Evolutionary conservation across 2,888 invertebrate species (phyloP), one percentile per base, ranked within the genome.

Genomic region (Dicranocentrus wangi): DNA sequence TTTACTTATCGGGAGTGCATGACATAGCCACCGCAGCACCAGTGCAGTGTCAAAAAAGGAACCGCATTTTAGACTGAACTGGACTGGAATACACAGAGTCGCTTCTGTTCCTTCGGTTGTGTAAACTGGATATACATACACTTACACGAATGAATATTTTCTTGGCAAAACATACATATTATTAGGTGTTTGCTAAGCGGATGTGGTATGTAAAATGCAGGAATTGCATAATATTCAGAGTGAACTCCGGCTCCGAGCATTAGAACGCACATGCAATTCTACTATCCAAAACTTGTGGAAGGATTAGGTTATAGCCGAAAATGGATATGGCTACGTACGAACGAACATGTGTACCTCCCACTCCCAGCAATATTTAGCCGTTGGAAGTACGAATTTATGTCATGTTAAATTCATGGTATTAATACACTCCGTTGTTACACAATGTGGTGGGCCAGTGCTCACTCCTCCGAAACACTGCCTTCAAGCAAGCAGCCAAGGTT

Each of bases 321-420:
- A 39, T 10, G 47, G 3, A 47, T 47, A 47, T n/a, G n/a, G 5
- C 3, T 47, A n/a, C 47, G 2, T 47, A n/a, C 7, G 47, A 39
- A 39, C 39, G 39, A 39, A n/a, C 2, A 47, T 47, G n/a, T n/a
- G 47, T 47, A 47, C 47, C n/a, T 47, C 13, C 5, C n/a, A 47
- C n/a, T 47, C 47, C n/a, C n/a, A n/a, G n/a, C n/a, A n/a, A 10
- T 47, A n/a, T 47, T 47, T 47, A n/a, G 47, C 15, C n/a, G 5
- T 47, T 10, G n/a, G 2, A n/a, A 47, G n/a, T n/a, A 47, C 47
- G 21, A 21, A 55, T 23, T 55, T 15, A 55, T 43, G 42, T 65
- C 65, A 65, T 65, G 43, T 21, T 42, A 65, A 65, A 65, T 65
- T 65, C 65, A 65, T 65, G 65, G 43, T 43, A 65, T 19, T 28